Percentiles rank a stretch among this genome's conserved stretches.
Conservation (phyloP, 2,888 invertebrate species). For the Galerucella pusilla region DNA sequence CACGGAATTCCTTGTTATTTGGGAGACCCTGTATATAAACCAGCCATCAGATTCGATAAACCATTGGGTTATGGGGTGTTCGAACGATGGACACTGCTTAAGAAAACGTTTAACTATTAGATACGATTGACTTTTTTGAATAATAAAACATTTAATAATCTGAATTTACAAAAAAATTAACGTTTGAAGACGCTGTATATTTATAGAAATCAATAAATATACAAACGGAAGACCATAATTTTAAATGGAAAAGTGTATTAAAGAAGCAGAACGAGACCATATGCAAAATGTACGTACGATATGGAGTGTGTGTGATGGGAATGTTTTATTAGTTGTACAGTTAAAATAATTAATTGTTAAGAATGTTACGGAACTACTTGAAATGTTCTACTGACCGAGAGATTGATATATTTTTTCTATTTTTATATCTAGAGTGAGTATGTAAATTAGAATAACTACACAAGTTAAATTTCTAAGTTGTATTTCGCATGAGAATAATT, state of each 20-base stretch:
- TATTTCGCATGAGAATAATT: too few relatives aligned
- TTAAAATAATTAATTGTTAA: slow-evolving; percentile 28
- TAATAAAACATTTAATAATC: too few relatives aligned
- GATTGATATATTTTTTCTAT: background rate
- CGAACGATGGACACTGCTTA: too few relatives aligned
- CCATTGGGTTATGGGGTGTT: too few relatives aligned
- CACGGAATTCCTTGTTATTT: too few relatives aligned
- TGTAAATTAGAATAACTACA: background rate
- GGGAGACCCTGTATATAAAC: too few relatives aligned
- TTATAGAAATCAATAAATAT: background rate
- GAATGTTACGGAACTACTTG: slow-evolving; percentile 25
- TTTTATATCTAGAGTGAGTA: background rate
- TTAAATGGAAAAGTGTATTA: background rate
- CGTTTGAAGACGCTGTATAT: too few relatives aligned
- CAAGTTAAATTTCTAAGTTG: too few relatives aligned
- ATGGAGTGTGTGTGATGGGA: slow-evolving; percentile 28
- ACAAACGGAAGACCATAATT: background rate
- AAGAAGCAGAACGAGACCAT: background rate
- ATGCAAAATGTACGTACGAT: slow-evolving; percentile 8
- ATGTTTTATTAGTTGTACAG: slow-evolving; percentile 8
- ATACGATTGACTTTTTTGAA: too few relatives aligned
- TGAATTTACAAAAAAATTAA: too few relatives aligned
- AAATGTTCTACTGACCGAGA: slow-evolving; percentile 31
- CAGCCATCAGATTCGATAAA: too few relatives aligned
- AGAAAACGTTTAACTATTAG: too few relatives aligned